phyloP scores from a whole-genome alignment of 2,888 invertebrate genomes.

The Icerya purchasi region DNA sequence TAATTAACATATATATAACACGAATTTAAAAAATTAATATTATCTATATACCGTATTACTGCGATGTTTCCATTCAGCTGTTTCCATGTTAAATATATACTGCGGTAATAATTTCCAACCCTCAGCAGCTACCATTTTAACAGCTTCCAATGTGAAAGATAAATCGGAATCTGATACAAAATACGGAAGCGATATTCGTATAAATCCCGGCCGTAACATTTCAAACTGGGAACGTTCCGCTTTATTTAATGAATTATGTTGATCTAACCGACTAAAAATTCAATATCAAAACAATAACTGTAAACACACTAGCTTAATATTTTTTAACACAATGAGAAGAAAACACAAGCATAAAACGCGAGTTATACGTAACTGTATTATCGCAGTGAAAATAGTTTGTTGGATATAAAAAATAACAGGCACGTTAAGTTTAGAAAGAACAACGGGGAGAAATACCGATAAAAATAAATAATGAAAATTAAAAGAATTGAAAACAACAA shows the following conservation, averaged over 20 bases:
- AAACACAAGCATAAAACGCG: too few relatives aligned
- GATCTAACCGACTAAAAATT: slow-evolving; percentile 26
- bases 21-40: too few relatives aligned
- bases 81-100: slow-evolving; percentile 66
- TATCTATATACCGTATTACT: slow-evolving; percentile 46
- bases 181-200: slow-evolving; percentile 62
- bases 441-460: too few relatives aligned
- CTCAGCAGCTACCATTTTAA: slow-evolving; percentile 69
- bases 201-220: slow-evolving; percentile 65
- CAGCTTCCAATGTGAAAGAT: slow-evolving; percentile 58
- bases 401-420: too few relatives aligned
- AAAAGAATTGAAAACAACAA: too few relatives aligned
- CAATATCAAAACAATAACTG: slow-evolving; percentile 22
- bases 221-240: slow-evolving; percentile 36
- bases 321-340: too few relatives aligned
- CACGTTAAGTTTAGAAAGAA: too few relatives aligned
- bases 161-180: slow-evolving; percentile 60
- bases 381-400: too few relatives aligned
- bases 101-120: slow-evolving; percentile 76
- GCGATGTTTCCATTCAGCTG: slow-evolving; percentile 75
- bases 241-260: slow-evolving; percentile 29
- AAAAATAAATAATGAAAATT: too few relatives aligned
- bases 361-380: too few relatives aligned
- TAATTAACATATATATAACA: too few relatives aligned
- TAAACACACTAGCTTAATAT: too few relatives aligned